Evolutionary conservation across 2,888 invertebrate species (phyloP), one percentile per base, ranked within the genome.

Genomic region (Hedya salicella): DNA sequence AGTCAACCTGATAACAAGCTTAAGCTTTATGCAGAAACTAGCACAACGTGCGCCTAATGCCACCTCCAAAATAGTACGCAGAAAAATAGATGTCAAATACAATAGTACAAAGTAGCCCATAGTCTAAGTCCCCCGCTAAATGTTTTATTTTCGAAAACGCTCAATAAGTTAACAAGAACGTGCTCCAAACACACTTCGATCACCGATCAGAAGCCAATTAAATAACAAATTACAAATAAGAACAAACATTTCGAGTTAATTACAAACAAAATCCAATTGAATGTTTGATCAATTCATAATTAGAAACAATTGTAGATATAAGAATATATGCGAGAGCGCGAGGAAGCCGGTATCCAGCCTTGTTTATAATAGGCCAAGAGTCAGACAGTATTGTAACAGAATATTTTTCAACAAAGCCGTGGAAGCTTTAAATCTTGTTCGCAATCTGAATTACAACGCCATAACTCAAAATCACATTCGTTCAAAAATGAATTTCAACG

Each of bases 301-400:
- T 88, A 88, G 86, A 89, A 89, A 88, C 88, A 89, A 90, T 89
- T 88, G 89, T 87, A 87, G 84, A 88, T 84, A 86, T 80, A 86
- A 85, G 84, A 85, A 83, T 80, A 66, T 85, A 86, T 83, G 86
- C 83, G 79, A 79, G 82, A 82, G 82, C 80, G 81, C 79, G 86
- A 86, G 86, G 88, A 84, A 86, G 85, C 85, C 76, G 81, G 79
- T 81, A 82, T 81, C 80, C 76, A 83, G 79, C 82, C 83, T 88
- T 82, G 88, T 89, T 88, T 87, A 85, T 85, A 83, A 49, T 66
- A 66, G 66, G 9, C 66, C 48, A 16, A 54, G 65, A 65, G 65
- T 14, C 32, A 19, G 32, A 30, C 9, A 25, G 6, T 25, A n/a
- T 25, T 25, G 25, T 25, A 36, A 36, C 9, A 36, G 36, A 36